These are phyloP conservation scores for Hydropsyche tenuis DNA, from an alignment of 1,140 invertebrate species.

Conservation along the genomic window DNA sequence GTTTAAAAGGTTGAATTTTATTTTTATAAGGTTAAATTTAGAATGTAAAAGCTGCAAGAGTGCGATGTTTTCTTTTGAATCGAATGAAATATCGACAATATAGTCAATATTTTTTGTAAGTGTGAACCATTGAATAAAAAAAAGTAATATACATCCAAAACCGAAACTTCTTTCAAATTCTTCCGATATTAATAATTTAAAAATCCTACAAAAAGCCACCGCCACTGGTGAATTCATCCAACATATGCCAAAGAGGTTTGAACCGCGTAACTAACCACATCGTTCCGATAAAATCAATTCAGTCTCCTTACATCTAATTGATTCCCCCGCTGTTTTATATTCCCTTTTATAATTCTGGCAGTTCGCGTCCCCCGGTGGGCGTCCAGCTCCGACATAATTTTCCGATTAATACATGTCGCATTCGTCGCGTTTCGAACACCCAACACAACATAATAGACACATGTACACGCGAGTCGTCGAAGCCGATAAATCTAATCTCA, in stretches of 20 bases:
- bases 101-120: too few species aligned
- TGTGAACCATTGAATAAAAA: too few species aligned
- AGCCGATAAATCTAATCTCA: not conserved
- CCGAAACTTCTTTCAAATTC: too few species aligned
- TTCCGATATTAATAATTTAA: too few species aligned
- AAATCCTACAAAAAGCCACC: too few species aligned
- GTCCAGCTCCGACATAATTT: slow-evolving; percentile 41
- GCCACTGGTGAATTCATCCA: too few species aligned
- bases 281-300: slow-evolving; percentile 24
- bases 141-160: too few species aligned
- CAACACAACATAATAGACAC: slow-evolving; percentile 31
- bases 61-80: too few species aligned
- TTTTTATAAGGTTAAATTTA: too few species aligned
- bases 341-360: not conserved
- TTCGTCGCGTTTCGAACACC: slow-evolving; percentile 35
- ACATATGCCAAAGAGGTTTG: slow-evolving; percentile 21
- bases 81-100: too few species aligned
- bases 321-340: slow-evolving; percentile 14
- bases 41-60: too few species aligned
- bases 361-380: slow-evolving; percentile 20
- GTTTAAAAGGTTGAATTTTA: too few species aligned
- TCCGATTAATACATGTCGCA: slow-evolving; percentile 47
- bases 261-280: slow-evolving; percentile 25
- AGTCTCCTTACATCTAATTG: slow-evolving; percentile 34
- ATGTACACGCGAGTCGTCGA: not conserved